Conservation (phyloP, 2,113 vertebrate species). For the Edolisoma coerulescens region DNA sequence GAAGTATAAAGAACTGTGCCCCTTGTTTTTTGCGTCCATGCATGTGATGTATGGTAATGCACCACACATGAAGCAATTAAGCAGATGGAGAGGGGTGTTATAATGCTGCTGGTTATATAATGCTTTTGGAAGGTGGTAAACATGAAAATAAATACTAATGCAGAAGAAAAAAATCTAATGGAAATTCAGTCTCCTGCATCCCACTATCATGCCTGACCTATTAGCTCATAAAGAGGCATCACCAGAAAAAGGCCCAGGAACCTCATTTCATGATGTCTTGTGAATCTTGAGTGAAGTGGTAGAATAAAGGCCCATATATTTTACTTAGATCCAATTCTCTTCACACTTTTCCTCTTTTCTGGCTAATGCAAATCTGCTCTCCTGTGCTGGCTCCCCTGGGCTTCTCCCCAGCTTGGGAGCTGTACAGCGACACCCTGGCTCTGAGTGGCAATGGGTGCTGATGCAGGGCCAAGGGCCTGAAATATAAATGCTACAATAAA, state of each 20-base stretch:
- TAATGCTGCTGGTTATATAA: neutral
- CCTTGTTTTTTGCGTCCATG: neutral
- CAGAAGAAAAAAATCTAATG: neutral
- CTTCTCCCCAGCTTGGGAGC: neutral
- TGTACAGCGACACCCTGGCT: fast-evolving
- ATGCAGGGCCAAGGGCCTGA: neutral
- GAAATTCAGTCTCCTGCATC: neutral
- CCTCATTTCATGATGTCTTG: neutral
- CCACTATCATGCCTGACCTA: neutral
- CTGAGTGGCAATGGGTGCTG: neutral
- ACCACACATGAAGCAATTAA: neutral
- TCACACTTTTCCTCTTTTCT: neutral
- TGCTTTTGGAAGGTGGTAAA: neutral
- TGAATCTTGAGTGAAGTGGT: neutral
- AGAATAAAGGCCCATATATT: neutral
- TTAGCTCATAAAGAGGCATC: neutral
- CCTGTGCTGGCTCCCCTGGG: neutral
- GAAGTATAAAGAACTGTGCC: neutral
- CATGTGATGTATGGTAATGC: fast-evolving
- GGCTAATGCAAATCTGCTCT: neutral
- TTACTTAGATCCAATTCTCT: neutral
- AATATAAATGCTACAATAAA: neutral
- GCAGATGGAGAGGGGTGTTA: fast-evolving
- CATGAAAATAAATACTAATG: neutral
- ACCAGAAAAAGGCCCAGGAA: neutral